Conservation (phyloP, 53 echinoderm and acorn worm genomes). For the Holothuria leucospilota region DNA sequence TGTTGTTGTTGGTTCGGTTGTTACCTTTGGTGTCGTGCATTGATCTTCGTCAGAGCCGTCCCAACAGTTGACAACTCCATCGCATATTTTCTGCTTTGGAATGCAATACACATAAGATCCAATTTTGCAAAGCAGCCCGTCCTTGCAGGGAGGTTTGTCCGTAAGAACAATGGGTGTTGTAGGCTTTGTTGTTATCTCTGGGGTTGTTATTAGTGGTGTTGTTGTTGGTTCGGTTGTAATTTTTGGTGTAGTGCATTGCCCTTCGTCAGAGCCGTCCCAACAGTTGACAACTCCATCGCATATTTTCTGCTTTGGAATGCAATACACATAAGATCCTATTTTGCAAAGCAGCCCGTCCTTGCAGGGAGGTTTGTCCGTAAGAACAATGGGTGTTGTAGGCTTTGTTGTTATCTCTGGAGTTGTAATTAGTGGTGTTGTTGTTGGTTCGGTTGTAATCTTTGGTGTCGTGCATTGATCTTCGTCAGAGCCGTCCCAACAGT, state of each 20-base stretch:
- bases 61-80: too few species aligned
- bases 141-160: constrained; percentile 28
- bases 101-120: too few species aligned
- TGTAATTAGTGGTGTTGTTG: neutral
- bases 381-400: too few species aligned
- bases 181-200: constrained; percentile 55
- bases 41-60: too few species aligned
- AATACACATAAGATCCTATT: too few species aligned
- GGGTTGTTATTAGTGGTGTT: constrained; percentile 8
- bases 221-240: constrained; percentile 50
- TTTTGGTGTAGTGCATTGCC: too few species aligned
- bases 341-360: neutral
- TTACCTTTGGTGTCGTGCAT: neutral
- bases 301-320: too few species aligned
- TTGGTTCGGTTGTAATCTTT: neutral
- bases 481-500: constrained; percentile 62
- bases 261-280: too few species aligned
- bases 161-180: constrained; percentile 39
- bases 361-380: constrained; percentile 21
- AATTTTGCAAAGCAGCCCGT: neutral
- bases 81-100: too few species aligned
- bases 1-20: constrained; percentile 51
- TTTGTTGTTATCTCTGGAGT: too few species aligned
- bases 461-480: constrained; percentile 44
- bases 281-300: too few species aligned